phyloP scores from a whole-genome alignment of 2,888 invertebrate genomes.

The Drosophila yooni region DNA sequence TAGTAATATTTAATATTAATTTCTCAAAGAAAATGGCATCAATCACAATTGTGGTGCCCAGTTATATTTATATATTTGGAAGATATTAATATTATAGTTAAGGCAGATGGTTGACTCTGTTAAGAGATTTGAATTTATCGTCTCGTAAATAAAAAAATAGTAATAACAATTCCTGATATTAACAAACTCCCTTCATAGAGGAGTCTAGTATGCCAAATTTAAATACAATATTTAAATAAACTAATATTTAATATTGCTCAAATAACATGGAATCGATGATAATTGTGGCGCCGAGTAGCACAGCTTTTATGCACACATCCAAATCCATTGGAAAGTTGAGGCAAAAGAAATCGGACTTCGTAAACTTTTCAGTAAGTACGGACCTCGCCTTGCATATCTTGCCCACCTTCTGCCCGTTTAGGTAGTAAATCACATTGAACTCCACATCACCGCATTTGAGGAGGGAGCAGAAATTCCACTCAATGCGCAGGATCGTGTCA shows the following conservation, averaged over 20 bases:
- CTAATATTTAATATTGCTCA: constrained; percentile 86
- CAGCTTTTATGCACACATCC: constrained; percentile 93
- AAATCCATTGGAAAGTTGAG: constrained; percentile 96
- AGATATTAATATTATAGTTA: constrained; percentile 54
- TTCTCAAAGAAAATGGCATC: neutral
- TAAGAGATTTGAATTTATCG: constrained; percentile 20
- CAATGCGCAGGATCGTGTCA: constrained; percentile 90
- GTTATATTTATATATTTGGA: constrained; percentile 16
- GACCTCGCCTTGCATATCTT: constrained; percentile 96
- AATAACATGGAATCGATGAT: constrained; percentile 95
- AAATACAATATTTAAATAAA: neutral
- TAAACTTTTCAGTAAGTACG: constrained; percentile 92
- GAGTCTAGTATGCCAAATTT: constrained; percentile 1
- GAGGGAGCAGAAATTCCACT: constrained; percentile 92
- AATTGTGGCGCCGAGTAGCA: constrained; percentile 91
- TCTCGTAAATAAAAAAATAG: constrained; percentile 11
- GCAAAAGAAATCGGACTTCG: constrained; percentile 95
- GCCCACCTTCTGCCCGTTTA: constrained; percentile 92
- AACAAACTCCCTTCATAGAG: constrained; percentile 19
- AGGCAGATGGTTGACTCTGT: constrained; percentile 51
- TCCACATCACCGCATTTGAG: constrained; percentile 93
- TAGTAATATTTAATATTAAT: neutral
- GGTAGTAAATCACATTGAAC: constrained; percentile 90
- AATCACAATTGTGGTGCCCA: neutral
- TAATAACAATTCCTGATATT: constrained; percentile 29